Evolutionary conservation across 2,888 invertebrate genomes (phyloP).

Genomic region (Geophilus truncorum): DNA sequence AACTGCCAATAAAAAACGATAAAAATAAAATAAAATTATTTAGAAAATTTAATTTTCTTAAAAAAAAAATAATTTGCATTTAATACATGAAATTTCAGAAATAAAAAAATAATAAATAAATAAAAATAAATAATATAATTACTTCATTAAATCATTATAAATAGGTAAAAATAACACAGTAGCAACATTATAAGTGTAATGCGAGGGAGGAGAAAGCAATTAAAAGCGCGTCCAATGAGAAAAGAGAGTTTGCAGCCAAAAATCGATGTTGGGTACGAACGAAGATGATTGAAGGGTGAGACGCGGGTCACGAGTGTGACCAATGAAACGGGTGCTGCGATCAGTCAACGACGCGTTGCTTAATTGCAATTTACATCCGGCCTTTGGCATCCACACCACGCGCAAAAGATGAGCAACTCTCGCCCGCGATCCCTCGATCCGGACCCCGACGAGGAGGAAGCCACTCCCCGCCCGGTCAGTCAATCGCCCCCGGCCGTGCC

Average conservation of each 20-base stretch:
- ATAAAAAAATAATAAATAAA: too few relatives aligned
- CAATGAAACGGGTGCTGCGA: conserved; percentile 4
- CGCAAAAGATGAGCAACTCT: conserved; percentile 1
- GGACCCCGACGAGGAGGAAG: neutral
- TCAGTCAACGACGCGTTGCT: neutral
- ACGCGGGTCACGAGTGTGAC: neutral
- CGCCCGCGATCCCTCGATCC: neutral
- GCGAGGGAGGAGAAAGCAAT: neutral
- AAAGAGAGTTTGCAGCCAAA: neutral
- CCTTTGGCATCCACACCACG: neutral
- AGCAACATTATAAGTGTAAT: neutral
- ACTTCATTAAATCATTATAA: too few relatives aligned
- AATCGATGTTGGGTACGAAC: neutral
- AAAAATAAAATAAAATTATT: neutral
- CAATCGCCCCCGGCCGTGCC: neutral
- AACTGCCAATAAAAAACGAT: neutral
- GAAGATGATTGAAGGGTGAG: conserved; percentile 2
- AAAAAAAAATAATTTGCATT: too few relatives aligned
- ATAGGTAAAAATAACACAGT: too few relatives aligned
- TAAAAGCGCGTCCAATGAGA: neutral
- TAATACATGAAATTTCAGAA: too few relatives aligned
- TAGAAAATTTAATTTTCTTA: too few relatives aligned
- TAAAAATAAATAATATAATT: too few relatives aligned
- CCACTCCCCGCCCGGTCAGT: neutral
- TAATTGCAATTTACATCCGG: neutral